These are phyloP conservation scores for Pachyseris speciosa DNA, from an alignment of 64 coral and sea anemone species.

Conservation along the genomic window DNA sequence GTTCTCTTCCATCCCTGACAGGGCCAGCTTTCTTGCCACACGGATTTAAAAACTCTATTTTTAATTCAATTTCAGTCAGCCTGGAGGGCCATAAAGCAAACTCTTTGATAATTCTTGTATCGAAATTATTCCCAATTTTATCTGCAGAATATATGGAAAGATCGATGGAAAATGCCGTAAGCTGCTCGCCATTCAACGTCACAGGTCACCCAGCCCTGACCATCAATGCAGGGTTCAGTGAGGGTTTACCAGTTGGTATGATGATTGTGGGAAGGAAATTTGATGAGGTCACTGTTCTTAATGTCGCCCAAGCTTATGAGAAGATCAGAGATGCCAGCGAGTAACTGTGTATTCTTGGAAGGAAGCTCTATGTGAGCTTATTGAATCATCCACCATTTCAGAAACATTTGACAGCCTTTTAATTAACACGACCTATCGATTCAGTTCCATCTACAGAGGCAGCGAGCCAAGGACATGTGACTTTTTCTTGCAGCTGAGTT, in stretches of 20 bases:
- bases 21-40: no score
- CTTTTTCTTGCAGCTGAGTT: no score
- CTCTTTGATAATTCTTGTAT: neutral
- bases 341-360: neutral
- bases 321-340: slow-evolving; percentile 33
- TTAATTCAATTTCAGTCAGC: no score
- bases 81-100: no score
- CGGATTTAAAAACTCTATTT: no score
- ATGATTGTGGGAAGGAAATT: slow-evolving; percentile 83
- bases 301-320: slow-evolving; percentile 77
- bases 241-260: slow-evolving; percentile 79
- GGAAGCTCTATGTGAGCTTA: neutral
- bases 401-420: no score
- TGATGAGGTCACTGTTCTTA: slow-evolving; percentile 76
- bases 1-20: no score
- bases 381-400: no score
- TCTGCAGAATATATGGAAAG: slow-evolving; percentile 39
- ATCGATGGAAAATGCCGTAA: neutral
- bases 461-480: no score
- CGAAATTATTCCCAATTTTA: neutral
- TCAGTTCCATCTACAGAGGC: no score
- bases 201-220: slow-evolving; percentile 68
- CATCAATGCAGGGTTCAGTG: slow-evolving; percentile 59
- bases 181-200: slow-evolving; percentile 21
- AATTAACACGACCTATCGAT: no score